Evolutionary conservation across 2,888 invertebrate species (phyloP).

Genomic region (Cancer borealis): DNA sequence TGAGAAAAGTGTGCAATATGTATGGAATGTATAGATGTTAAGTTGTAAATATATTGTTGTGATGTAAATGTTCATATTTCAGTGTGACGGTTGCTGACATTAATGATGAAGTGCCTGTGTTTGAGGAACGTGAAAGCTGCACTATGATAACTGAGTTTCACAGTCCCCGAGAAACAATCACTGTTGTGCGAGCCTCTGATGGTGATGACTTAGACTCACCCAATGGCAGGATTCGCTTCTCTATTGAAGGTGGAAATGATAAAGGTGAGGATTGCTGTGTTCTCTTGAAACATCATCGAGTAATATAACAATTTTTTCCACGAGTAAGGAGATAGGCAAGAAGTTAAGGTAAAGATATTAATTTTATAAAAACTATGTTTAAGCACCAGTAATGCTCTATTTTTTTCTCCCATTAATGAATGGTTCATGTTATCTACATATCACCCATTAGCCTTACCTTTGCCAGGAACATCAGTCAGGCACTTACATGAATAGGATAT

Average conservation of each 20-base stretch:
- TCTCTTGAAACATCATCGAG: not conserved
- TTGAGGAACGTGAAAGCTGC: conserved; percentile 83
- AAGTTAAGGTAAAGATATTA: not conserved
- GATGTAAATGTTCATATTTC: conserved; percentile 54
- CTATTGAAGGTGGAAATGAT: conserved; percentile 87
- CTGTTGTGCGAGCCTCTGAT: conserved; percentile 89
- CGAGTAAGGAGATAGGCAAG: not conserved
- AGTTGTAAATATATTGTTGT: not conserved
- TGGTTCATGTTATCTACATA: no score
- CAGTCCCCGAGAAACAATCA: conserved; percentile 88
- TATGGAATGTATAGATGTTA: not conserved
- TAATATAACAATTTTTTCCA: not conserved
- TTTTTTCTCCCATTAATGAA: not conserved
- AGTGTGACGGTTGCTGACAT: conserved; percentile 90
- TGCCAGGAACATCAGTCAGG: not conserved
- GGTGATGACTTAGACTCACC: conserved; percentile 88
- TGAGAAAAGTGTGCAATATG: no score
- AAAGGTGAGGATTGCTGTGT: conserved; percentile 82
- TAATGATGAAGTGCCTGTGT: conserved; percentile 90
- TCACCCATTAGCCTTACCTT: not conserved
- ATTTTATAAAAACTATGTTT: not conserved
- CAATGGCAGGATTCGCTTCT: conserved; percentile 89
- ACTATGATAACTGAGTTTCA: conserved; percentile 93
- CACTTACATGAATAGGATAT: no score
- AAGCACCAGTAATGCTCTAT: not conserved